Percentiles rank a stretch among this genome's conserved stretches.
Conservation (phyloP, 1,140 invertebrate genomes). For the Meloidogyne chitwoodi region DNA sequence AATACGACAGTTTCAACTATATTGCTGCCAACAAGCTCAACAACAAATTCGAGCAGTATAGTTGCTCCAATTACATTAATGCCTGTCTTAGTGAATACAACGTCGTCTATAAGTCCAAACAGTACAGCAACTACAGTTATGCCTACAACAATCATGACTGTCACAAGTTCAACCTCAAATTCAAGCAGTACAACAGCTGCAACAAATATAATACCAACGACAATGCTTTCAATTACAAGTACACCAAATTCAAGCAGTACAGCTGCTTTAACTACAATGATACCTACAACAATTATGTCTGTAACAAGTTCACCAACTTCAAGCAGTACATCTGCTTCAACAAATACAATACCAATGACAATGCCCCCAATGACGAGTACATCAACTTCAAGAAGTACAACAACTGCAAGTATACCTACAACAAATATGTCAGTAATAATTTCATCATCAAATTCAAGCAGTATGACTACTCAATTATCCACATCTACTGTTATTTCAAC, state of each 20-base stretch:
- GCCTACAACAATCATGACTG: not conserved
- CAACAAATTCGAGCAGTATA: too few species aligned
- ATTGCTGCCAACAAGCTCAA: too few species aligned
- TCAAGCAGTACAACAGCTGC: not conserved
- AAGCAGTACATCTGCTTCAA: not conserved
- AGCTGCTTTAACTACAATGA: not conserved
- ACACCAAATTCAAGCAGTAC: not conserved
- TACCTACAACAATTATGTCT: not conserved
- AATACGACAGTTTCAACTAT: too few species aligned
- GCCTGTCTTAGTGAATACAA: not conserved
- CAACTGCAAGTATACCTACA: not conserved
- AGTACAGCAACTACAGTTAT: not conserved
- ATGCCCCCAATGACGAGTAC: not conserved
- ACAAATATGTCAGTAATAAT: not conserved
- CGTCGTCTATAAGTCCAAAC: not conserved
- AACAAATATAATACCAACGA: not conserved
- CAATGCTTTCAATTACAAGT: not conserved
- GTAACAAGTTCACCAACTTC: not conserved
- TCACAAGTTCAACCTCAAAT: not conserved
- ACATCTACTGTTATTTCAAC: not conserved
- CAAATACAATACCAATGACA: not conserved
- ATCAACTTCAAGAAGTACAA: not conserved
- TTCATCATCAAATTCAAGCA: not conserved
- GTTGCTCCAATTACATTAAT: not conserved
- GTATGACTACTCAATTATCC: not conserved